Percentiles rank a stretch among this genome's conserved stretches.
Evolutionary conservation across 2,113 vertebrate species (phyloP).

Genomic region (Oreochromis aureus): DNA sequence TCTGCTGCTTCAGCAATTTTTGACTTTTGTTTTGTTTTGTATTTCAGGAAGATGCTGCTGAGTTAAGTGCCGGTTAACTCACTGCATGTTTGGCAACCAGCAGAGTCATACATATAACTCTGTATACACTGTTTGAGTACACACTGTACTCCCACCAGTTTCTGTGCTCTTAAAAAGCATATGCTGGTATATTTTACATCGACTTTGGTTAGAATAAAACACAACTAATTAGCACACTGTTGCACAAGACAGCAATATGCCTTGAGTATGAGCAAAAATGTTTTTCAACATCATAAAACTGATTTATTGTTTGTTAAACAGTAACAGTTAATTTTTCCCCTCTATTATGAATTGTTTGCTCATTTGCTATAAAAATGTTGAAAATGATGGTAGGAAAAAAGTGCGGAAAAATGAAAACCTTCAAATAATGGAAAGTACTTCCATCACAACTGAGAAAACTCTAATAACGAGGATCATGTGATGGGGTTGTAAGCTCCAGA

Average conservation of each 20-base stretch:
- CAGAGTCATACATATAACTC: neutral
- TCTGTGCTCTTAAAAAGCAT: neutral
- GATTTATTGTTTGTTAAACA: neutral
- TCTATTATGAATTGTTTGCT: neutral
- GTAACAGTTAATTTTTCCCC: rapidly evolving
- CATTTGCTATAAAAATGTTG: neutral
- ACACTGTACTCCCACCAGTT: neutral
- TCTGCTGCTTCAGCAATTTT: slow-evolving; percentile 47
- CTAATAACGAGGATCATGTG: neutral
- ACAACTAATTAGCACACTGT: neutral
- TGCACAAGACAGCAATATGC: neutral
- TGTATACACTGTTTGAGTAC: neutral
- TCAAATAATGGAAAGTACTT: neutral
- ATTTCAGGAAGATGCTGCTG: slow-evolving; percentile 36
- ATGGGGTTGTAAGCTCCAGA: neutral
- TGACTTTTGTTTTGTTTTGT: slow-evolving; percentile 42
- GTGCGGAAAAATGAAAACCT: neutral
- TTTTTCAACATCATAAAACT: neutral
- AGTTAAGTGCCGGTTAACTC: slow-evolving; percentile 29
- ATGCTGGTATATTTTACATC: neutral
- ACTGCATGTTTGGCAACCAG: neutral
- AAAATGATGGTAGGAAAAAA: neutral
- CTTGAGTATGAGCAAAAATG: neutral
- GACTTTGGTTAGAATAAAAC: neutral
- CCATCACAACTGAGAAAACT: neutral